These are phyloP conservation scores for Podargus strigoides DNA, from an alignment of 2,797 vertebrate species.

Conservation along the genomic window DNA sequence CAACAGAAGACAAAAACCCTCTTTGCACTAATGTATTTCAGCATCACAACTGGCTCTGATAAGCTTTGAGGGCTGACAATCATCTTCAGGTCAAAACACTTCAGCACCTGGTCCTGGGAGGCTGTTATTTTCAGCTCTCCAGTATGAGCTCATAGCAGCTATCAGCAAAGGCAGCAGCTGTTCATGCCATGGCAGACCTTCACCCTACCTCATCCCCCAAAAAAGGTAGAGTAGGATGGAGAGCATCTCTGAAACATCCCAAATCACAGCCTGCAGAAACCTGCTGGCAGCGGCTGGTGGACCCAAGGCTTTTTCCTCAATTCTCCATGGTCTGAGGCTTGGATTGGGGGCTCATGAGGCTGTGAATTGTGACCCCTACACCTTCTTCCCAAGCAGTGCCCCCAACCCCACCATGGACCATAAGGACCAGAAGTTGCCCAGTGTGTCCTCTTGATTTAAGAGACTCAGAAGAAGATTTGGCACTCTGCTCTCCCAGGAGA, in stretches of 20 bases:
- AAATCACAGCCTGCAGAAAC: background rate
- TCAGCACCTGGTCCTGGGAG: background rate
- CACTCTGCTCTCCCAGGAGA: background rate
- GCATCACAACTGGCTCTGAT: background rate
- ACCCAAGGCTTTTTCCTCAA: fast-evolving
- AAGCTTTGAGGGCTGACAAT: background rate
- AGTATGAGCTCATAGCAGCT: background rate
- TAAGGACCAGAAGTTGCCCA: background rate
- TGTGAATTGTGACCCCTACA: background rate
- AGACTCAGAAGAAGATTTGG: background rate
- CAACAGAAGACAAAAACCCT: background rate
- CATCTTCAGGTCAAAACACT: background rate
- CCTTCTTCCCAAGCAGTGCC: background rate
- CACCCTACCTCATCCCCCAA: too few relatives aligned
- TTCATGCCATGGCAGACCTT: fast-evolving
- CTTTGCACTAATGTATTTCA: background rate
- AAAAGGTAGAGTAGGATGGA: background rate
- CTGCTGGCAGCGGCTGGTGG: background rate
- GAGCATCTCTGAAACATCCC: background rate
- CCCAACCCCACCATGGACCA: too few relatives aligned
- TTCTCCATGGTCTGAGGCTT: background rate
- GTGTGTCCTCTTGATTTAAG: background rate
- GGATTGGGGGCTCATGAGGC: fast-evolving
- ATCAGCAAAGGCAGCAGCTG: background rate
- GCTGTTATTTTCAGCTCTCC: background rate